Base-by-base conservation (phyloP, 92 coral and sea anemone genomes). In the Epizoanthus fatuus region DNA sequence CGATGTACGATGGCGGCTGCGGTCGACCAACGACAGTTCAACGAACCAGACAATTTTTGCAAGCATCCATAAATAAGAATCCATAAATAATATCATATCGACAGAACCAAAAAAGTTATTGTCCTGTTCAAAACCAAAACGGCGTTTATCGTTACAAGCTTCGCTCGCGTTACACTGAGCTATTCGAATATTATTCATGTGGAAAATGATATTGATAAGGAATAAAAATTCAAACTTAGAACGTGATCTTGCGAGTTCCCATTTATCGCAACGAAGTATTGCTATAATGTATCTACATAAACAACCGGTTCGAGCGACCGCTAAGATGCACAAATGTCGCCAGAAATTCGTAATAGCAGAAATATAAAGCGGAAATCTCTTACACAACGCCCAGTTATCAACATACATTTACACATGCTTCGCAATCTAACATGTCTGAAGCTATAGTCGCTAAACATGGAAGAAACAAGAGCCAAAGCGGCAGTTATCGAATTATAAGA, bases 321-420 rank as follows among this genome's bases (percentile, higher is more conserved):
- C 39, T 49, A 22, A 11, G 54, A 62, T 9, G 71, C 0, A 7
- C 42, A 69, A 9, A 77, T 1, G 63, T 44, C 13, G 42, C 14
- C 45, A 38, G 69, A 57, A 4, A 14, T 20, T 60, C 68, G 57
- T 59, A 25, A 51, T n/a, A 59, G 42, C 56, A 59, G 25, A 39
- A n/a, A 19, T 19, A 60, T 20, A 38, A 56, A 77, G 82, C 65
- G 54, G 37, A 32, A 32, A 60, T 20, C 82, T 42, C n/a, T 77
- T 7, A 29, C 5, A 44, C 82, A 77, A 77, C 82, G 82, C 82
- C 82, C 82, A 14, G 53, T 29, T 49, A 77, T 77, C 20, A 60
- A 77, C 44, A 77, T 44, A 77, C 11, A n/a, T 2, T 39, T 7
- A 42, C 19, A 38, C n/a, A 77, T 60, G 82, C 82, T 59, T 77